A percentile compares a stretch with the other conserved stretches of the same genome.
These are phyloP conservation scores for Sebastes cheni DNA, from an alignment of 2,797 vertebrate genomes.

Conservation along the genomic window DNA sequence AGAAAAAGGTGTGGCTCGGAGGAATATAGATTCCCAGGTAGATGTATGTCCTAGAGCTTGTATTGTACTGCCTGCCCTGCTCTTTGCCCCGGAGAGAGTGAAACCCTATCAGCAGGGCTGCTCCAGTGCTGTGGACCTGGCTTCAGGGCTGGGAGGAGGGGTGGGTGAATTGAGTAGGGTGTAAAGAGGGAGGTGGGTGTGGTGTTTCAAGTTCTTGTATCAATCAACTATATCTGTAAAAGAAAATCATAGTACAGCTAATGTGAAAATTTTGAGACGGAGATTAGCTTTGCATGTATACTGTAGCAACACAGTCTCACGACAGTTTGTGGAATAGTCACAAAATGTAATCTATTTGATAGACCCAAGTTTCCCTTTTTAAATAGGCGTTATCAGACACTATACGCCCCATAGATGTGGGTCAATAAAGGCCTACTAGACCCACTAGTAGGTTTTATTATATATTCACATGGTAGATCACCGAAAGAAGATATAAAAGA, in stretches of 20 bases:
- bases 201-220: constrained; percentile 18
- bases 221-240: not conserved
- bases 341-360: too few relatives aligned
- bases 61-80: constrained; percentile 62
- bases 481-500: too few relatives aligned
- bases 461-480: too few relatives aligned
- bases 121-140: constrained; percentile 64
- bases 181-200: constrained; percentile 78
- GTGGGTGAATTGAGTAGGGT: constrained; percentile 46
- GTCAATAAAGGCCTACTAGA: too few relatives aligned
- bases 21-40: constrained; percentile 57
- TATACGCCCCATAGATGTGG: too few relatives aligned
- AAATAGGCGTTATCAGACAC: too few relatives aligned
- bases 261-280: not conserved
- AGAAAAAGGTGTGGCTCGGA: constrained; percentile 13
- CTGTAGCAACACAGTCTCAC: too few relatives aligned
- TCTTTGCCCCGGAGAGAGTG: constrained; percentile 75
- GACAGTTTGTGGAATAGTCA: too few relatives aligned
- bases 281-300: too few relatives aligned
- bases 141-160: constrained; percentile 19
- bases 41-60: constrained; percentile 43
- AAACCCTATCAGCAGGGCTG: constrained; percentile 71
- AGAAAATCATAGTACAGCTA: not conserved
- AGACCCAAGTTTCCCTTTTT: too few relatives aligned
- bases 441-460: too few relatives aligned